Evolutionary conservation across 2,888 invertebrate species (phyloP).

Genomic region (Nezara viridula): DNA sequence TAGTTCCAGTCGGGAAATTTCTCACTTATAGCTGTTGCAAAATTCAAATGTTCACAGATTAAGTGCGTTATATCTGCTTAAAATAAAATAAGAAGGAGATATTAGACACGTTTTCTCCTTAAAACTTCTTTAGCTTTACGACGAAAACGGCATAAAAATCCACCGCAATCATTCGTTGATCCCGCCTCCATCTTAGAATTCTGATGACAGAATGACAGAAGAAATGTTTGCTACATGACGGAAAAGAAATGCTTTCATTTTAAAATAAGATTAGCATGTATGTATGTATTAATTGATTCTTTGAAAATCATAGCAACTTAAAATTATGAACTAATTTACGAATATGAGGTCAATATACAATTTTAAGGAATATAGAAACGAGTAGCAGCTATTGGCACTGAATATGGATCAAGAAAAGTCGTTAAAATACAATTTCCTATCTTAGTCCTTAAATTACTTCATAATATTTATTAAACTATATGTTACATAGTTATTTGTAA

Average conservation of each 20-base stretch:
- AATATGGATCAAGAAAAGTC: too few relatives aligned
- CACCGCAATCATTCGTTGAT: not conserved
- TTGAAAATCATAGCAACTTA: too few relatives aligned
- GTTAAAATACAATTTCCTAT: too few relatives aligned
- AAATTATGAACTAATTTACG: too few relatives aligned
- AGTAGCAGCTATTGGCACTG: too few relatives aligned
- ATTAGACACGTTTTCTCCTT: not conserved
- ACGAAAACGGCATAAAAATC: not conserved
- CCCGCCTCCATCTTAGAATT: not conserved
- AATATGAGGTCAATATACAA: too few relatives aligned
- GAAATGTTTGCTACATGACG: too few relatives aligned
- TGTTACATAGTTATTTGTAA: too few relatives aligned
- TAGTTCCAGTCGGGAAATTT: not conserved
- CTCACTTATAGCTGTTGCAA: not conserved
- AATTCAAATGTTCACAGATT: not conserved
- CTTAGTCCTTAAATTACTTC: too few relatives aligned
- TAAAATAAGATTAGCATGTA: not conserved
- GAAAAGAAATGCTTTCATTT: not conserved
- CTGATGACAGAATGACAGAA: not conserved
- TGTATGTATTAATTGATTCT: too few relatives aligned
- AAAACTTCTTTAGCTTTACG: not conserved
- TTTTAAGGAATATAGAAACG: too few relatives aligned
- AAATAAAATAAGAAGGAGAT: not conserved
- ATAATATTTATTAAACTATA: too few relatives aligned
- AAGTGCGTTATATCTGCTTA: not conserved